Conservation (phyloP, 2,797 vertebrate genomes). For the Limosa lapponica region DNA sequence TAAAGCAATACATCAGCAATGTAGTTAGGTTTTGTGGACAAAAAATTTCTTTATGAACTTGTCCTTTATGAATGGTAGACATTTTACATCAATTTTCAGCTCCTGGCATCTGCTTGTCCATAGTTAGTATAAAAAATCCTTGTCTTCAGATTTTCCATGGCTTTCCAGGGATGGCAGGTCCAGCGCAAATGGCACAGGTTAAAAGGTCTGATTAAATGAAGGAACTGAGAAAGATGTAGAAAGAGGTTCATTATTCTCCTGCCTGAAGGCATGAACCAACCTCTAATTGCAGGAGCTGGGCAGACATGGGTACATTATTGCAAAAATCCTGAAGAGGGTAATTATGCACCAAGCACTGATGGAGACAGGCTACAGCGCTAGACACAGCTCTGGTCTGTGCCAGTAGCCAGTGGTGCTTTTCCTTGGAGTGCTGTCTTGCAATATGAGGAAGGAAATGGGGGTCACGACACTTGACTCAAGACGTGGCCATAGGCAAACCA, state of each 20-base stretch:
- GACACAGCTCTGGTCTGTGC: neutral
- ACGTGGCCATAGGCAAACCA: neutral
- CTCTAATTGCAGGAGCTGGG: constrained; percentile 17
- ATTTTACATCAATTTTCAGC: neutral
- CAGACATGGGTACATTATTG: constrained; percentile 41
- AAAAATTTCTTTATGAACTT: neutral
- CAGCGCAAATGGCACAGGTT: constrained; percentile 46
- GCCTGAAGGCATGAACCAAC: constrained; percentile 36
- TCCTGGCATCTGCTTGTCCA: neutral
- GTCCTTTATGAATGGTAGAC: neutral
- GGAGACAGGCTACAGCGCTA: neutral
- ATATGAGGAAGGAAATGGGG: constrained; percentile 22
- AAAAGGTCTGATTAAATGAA: constrained; percentile 68
- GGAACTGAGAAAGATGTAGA: neutral
- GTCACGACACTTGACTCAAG: neutral
- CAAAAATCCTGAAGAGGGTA: constrained; percentile 34
- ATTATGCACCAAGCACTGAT: constrained; percentile 5
- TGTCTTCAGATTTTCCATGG: neutral
- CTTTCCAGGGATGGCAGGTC: neutral
- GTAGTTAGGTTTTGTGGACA: neutral
- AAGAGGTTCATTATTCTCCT: constrained; percentile 55
- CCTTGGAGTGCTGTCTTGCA: neutral
- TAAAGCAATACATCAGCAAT: neutral
- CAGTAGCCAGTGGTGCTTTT: neutral
- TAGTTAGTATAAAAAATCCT: neutral